These are phyloP conservation scores for Eupeodes latifasciatus DNA, from an alignment of 2,888 invertebrate genomes.

Conservation along the genomic window DNA sequence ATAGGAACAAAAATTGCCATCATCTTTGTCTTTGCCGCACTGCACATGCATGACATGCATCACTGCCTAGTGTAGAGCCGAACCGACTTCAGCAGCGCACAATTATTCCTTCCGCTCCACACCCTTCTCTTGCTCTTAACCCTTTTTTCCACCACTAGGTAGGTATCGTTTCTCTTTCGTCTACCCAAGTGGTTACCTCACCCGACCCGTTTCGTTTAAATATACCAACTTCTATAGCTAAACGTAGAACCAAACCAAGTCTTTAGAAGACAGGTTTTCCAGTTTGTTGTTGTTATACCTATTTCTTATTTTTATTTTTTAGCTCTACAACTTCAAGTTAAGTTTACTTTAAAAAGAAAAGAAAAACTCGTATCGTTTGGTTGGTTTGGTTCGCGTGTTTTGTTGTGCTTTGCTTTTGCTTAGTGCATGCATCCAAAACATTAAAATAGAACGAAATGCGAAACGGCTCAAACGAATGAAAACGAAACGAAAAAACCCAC, in stretches of 20 bases:
- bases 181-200: constrained; percentile 64
- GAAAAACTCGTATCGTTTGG: constrained; percentile 31
- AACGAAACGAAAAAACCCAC: constrained; percentile 61
- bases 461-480: constrained; percentile 59
- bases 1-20: constrained; percentile 41
- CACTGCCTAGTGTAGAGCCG: neutral
- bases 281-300: constrained; percentile 49
- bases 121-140: constrained; percentile 10
- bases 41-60: constrained; percentile 1
- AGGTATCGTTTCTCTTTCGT: constrained; percentile 15
- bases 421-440: constrained; percentile 70
- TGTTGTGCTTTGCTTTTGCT: constrained; percentile 46
- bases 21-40: constrained; percentile 28
- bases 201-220: constrained; percentile 68
- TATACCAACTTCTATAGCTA: neutral
- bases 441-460: constrained; percentile 76
- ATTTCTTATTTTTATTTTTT: constrained; percentile 36
- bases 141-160: constrained; percentile 16
- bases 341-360: constrained; percentile 15
- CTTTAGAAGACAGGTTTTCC: constrained; percentile 68
- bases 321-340: constrained; percentile 39
- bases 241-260: constrained; percentile 59
- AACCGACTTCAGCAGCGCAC: constrained; percentile 26
- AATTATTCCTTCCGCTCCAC: neutral
- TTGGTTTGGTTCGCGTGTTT: constrained; percentile 61